Evolutionary conservation across 2,797 vertebrate genomes (phyloP).

Genomic region (Spheniscus humboldti): DNA sequence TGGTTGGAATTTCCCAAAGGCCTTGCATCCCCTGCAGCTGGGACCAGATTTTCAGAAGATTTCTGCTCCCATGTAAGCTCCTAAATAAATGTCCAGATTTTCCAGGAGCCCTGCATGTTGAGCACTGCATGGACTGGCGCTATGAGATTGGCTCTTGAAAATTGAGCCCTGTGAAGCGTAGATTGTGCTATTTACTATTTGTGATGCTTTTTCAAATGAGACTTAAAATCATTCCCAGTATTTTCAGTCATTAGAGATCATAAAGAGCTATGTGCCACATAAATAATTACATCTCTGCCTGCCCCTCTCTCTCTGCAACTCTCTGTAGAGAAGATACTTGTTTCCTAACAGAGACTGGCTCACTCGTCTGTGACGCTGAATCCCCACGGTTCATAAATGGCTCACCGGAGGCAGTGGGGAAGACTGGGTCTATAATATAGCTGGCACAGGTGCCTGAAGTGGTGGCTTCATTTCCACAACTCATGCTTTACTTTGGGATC

Average conservation of each 20-base stretch:
- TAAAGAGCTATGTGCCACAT: background rate
- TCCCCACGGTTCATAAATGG: background rate
- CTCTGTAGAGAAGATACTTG: background rate
- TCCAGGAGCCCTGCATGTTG: background rate
- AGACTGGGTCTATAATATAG: background rate
- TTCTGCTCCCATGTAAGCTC: background rate
- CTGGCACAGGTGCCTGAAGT: background rate
- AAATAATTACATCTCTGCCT: background rate
- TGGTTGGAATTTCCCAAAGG: constrained; percentile 1
- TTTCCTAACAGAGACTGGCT: background rate
- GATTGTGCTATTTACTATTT: background rate
- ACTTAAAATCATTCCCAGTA: background rate
- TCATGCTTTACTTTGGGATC: background rate
- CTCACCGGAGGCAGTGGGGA: background rate
- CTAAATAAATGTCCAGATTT: background rate
- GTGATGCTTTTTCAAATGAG: background rate
- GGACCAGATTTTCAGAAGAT: background rate
- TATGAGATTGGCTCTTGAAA: background rate
- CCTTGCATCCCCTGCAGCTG: background rate
- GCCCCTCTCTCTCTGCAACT: background rate
- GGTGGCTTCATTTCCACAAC: background rate
- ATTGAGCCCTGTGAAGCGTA: background rate
- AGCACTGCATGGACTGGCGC: background rate
- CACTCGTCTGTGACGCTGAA: background rate
- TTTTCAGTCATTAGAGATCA: background rate